Base-by-base conservation (phyloP, 2,797 vertebrate genomes). In the Agapornis canus region DNA sequence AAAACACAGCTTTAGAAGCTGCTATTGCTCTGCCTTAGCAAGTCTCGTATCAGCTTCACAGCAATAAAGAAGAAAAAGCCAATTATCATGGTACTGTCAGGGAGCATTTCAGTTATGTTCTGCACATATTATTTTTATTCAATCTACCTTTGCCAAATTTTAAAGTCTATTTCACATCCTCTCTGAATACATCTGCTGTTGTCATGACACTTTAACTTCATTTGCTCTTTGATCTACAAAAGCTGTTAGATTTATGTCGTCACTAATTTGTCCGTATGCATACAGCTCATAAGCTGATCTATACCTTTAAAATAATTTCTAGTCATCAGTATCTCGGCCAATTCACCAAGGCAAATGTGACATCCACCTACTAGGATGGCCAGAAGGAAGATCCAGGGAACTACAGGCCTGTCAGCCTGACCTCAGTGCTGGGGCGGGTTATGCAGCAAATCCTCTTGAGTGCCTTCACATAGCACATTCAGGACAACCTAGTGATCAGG, bases 61-160 rank as follows among this genome's bases (percentile, higher is more conserved):
- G 48, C 59, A 89, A 94, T 84, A 51, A 96, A 94, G 92, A 96
- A 81, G 32, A 85, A 87, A 97, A 96, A 92, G 27, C n/a, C 59
- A 79, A 95, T 78, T 87, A 82, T 63, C 47, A n/a, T 40, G 29
- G 48, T 87, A 65, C 51, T 89, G 56, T 94, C 92, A 82, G 65
- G 73, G 51, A 93, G 39, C 51, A 79, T 93, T 95, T 96, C 78
- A 85, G 59, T 92, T 82, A 79, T 93, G 80, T 86, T 84, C 76
- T 57, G 64, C 37, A 91, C 31, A 37, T 57, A 48, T 77, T 92
- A 77, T 83, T 92, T 96, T 86, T 83, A 89, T 69, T 76, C 56
- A 90, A 40, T 51, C 72, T 65, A 61, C 85, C 88, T 90, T 96
- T 95, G 60, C 75, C 79, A 92, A 92, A 94, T 96, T 83, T 94